Conservation (phyloP, 2,113 vertebrate species). For the Epinephelus lanceolatus region DNA sequence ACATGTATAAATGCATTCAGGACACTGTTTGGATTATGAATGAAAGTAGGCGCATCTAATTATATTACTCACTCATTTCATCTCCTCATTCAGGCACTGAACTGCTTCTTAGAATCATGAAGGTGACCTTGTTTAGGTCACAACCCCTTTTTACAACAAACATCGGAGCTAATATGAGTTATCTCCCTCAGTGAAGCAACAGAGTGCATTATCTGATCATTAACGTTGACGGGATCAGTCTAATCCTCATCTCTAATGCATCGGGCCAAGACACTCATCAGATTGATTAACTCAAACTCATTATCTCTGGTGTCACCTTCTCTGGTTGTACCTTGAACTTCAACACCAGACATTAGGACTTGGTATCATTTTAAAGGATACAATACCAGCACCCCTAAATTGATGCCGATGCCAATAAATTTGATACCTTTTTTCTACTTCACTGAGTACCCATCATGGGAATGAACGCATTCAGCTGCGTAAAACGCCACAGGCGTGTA, state of each 20-base stretch:
- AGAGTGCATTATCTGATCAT: slow-evolving; percentile 14
- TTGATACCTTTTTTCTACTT: no score
- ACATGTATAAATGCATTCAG: neutral
- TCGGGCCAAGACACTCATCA: slow-evolving; percentile 1
- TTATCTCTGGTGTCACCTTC: neutral
- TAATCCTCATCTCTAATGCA: slow-evolving; percentile 18
- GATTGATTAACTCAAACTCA: slow-evolving; percentile 12
- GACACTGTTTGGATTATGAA: neutral
- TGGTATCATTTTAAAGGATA: no score
- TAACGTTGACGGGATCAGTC: neutral
- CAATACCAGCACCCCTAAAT: no score
- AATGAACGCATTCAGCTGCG: no score
- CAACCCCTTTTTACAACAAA: neutral
- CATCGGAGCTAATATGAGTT: neutral
- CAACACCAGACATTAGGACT: neutral
- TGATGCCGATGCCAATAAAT: no score
- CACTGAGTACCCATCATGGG: no score
- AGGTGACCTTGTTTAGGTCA: neutral
- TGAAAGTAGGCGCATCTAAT: neutral
- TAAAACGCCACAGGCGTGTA: no score
- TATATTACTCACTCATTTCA: neutral
- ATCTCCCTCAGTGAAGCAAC: neutral
- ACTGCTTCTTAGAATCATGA: neutral
- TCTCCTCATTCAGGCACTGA: neutral
- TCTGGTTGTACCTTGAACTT: slow-evolving; percentile 10